phyloP scores from a whole-genome alignment of 1,140 invertebrate species.

The Zophobas atratus region DNA sequence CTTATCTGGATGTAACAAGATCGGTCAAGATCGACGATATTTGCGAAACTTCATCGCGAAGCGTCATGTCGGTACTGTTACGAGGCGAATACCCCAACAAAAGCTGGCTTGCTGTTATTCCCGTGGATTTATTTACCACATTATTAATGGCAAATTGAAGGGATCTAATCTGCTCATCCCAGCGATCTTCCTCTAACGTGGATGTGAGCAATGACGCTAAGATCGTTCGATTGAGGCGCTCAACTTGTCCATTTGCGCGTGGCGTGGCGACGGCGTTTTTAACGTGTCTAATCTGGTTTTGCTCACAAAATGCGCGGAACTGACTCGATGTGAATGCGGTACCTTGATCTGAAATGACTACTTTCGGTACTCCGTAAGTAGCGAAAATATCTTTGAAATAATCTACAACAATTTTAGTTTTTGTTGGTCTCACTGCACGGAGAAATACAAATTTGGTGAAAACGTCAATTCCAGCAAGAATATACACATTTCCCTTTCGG shows the following conservation, averaged over 20 bases:
- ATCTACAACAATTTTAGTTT: no score
- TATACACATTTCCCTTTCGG: slow-evolving; percentile 48
- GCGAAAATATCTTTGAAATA: no score
- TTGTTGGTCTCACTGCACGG: no score
- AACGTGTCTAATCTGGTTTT: slow-evolving; percentile 56
- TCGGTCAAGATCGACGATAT: slow-evolving; percentile 21
- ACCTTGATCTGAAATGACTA: no score
- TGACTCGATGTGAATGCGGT: no score
- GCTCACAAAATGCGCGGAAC: slow-evolving; percentile 32
- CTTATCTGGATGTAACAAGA: background rate
- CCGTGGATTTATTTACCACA: slow-evolving; percentile 53
- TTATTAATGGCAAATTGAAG: slow-evolving; percentile 59
- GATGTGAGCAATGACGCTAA: slow-evolving; percentile 40
- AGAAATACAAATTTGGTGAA: slow-evolving; percentile 39
- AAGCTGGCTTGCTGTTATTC: slow-evolving; percentile 52
- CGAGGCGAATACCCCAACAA: slow-evolving; percentile 52
- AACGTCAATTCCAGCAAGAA: slow-evolving; percentile 50
- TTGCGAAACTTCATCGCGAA: slow-evolving; percentile 25
- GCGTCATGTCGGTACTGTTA: background rate
- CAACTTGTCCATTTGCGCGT: slow-evolving; percentile 63
- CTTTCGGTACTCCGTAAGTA: no score
- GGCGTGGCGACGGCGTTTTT: slow-evolving; percentile 61
- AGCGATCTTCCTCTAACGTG: slow-evolving; percentile 42
- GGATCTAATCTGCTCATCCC: slow-evolving; percentile 51
- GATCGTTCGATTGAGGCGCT: slow-evolving; percentile 58